Percentiles rank a stretch among this genome's conserved stretches.
Evolutionary conservation across 2,797 vertebrate genomes (phyloP).

Genomic region (Crocidura indochinensis): DNA sequence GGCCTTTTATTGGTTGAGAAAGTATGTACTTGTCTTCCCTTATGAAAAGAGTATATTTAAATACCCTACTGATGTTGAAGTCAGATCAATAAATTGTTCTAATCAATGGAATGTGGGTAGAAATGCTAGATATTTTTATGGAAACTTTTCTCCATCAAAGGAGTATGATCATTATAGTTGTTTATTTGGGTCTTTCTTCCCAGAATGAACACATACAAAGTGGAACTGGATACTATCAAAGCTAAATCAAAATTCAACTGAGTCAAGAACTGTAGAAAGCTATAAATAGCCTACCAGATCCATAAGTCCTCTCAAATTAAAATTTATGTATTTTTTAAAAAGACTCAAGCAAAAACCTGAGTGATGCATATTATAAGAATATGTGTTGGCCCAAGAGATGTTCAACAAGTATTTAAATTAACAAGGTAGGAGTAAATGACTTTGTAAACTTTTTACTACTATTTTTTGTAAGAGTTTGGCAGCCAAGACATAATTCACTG

Average conservation of each 20-base stretch:
- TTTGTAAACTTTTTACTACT: slow-evolving; percentile 8
- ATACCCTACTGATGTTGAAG: not conserved
- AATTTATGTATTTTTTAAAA: not conserved
- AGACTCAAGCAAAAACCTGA: not conserved
- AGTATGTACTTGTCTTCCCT: not conserved
- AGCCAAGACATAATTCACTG: not conserved
- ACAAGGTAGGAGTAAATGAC: not conserved
- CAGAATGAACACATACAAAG: not conserved
- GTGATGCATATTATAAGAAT: not conserved
- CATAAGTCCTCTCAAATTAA: not conserved
- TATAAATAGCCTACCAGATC: not conserved
- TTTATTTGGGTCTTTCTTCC: not conserved
- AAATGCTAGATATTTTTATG: not conserved
- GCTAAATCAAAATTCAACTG: not conserved
- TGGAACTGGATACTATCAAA: not conserved
- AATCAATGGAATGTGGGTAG: not conserved
- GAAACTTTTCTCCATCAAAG: not conserved
- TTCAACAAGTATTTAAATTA: not conserved
- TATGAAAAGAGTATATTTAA: not conserved
- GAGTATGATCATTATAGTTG: not conserved
- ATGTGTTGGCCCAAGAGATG: not conserved
- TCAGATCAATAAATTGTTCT: not conserved
- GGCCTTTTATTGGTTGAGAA: not conserved
- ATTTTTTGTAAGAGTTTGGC: not conserved
- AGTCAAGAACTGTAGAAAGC: not conserved